A percentile compares a stretch with the other conserved stretches of the same genome.
phyloP scores from a whole-genome alignment of 2,888 invertebrate genomes.

The Chaetogeoica ovagalla region DNA sequence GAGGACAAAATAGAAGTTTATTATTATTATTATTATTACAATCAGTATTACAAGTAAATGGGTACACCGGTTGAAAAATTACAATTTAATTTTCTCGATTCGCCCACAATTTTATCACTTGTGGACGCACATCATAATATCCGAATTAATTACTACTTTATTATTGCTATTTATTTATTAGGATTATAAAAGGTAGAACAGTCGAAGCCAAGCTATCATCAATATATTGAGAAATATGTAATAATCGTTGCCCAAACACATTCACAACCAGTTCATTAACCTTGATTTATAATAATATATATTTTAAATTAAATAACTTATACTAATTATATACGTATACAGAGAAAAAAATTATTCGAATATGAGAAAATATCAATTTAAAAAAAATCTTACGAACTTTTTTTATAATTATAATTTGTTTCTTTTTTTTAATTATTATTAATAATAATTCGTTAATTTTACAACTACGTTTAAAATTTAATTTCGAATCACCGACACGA shows the following conservation, averaged over 20 bases:
- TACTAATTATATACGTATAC: conserved; percentile 6
- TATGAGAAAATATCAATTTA: neutral
- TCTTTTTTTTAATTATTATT: too few relatives aligned
- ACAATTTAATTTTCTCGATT: neutral
- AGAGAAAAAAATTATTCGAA: neutral
- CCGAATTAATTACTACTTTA: neutral
- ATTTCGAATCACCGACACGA: too few relatives aligned
- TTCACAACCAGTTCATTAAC: conserved; percentile 34
- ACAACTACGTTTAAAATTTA: too few relatives aligned
- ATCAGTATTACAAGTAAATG: neutral
- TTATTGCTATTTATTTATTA: neutral
- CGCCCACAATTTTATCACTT: neutral
- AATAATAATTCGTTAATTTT: too few relatives aligned
- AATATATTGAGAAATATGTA: conserved; percentile 1
- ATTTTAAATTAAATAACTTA: neutral
- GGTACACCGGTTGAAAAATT: neutral
- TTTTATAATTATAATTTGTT: too few relatives aligned
- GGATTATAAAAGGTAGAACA: conserved; percentile 28
- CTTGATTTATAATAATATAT: conserved; percentile 6
- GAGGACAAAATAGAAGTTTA: conserved; percentile 3
- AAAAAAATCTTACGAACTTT: neutral
- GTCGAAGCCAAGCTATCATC: neutral
- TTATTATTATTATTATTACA: conserved; percentile 16
- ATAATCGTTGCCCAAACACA: neutral
- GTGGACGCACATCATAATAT: neutral